Conservation (phyloP, 2,797 vertebrate genomes). For the Coccyzus lansbergi region DNA sequence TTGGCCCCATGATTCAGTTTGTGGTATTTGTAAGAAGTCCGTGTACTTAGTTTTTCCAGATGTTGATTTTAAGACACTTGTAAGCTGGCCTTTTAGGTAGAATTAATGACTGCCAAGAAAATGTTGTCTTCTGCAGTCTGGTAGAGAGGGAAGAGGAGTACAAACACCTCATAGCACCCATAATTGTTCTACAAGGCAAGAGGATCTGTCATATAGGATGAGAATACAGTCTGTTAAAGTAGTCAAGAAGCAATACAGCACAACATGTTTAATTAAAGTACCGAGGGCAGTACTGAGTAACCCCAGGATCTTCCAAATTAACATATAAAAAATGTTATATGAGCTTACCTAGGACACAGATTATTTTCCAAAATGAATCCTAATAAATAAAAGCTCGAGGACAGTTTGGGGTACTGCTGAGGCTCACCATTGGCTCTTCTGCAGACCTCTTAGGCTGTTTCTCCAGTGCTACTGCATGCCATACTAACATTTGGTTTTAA, state of each 20-base stretch:
- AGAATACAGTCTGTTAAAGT: not conserved
- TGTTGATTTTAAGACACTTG: conserved; percentile 29
- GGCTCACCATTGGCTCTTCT: not conserved
- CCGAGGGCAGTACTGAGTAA: not conserved
- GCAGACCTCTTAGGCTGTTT: not conserved
- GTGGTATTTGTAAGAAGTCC: conserved; percentile 19
- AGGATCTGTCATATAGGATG: not conserved
- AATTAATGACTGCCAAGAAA: conserved; percentile 36
- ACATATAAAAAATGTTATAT: not conserved
- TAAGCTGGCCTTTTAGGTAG: conserved; percentile 1
- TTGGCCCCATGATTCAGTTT: conserved; percentile 29
- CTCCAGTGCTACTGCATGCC: not conserved
- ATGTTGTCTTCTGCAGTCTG: conserved; percentile 38
- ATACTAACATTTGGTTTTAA: not conserved
- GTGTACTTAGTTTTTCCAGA: conserved; percentile 48
- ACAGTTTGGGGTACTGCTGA: not conserved
- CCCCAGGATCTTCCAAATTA: not conserved
- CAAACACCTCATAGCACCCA: not conserved
- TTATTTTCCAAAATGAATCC: not conserved
- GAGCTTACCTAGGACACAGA: not conserved
- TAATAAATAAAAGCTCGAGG: not conserved
- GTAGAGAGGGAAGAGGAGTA: conserved; percentile 2
- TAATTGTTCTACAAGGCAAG: conserved; percentile 42
- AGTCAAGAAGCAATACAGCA: not conserved
- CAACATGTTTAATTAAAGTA: not conserved